Evolutionary conservation across 2,113 vertebrate genomes (phyloP), one percentile per base, ranked within the genome.

Genomic region (Calidris pygmaea): DNA sequence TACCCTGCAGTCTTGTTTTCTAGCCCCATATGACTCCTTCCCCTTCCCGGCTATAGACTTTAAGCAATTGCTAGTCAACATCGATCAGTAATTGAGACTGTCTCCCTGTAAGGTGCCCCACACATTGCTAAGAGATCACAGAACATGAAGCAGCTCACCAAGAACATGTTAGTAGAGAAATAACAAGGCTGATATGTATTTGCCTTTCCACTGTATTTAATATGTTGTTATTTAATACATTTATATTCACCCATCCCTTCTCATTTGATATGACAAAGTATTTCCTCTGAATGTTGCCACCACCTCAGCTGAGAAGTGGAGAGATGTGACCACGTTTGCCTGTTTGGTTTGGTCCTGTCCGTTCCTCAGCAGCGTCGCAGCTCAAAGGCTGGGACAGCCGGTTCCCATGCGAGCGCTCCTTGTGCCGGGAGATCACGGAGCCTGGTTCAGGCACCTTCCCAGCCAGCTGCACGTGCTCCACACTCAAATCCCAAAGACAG

Each of bases 11-110:
- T 73, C 27, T 56, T 34, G 41, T 29, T 23, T 77, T 53, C 37
- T n/a, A 35, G 74, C 13, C n/a, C 29, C 41, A 3, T 7, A 4
- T 7, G 24, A 24, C 19, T 76, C 8, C 27, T 12, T 52, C 30
- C 43, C 20, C 27, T 58, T 62, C 30, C 68, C 1, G 0, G 23
- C 27, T 39, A 14, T 1, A 24, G 45, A 19, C 34, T 41, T 56
- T 1, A 2, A 75, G 55, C 0, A 0, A 52, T 12, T 3, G 3
- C 39, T 55, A 15, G 43, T 30, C 83, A 83, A 35, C 34, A 34
- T 0, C 4, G 12, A 47, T 29, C 53, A 70, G 39, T 1, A 3
- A 89, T 37, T 4, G 2, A 67, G 41, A 74, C 23, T 3, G 2
- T 30, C n/a, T 75, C 48, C 10, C 18, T 12, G 2, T 23, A 21